Evolutionary conservation across 2,797 vertebrate genomes (phyloP).

Genomic region (Gobionotothen gibberifrons): DNA sequence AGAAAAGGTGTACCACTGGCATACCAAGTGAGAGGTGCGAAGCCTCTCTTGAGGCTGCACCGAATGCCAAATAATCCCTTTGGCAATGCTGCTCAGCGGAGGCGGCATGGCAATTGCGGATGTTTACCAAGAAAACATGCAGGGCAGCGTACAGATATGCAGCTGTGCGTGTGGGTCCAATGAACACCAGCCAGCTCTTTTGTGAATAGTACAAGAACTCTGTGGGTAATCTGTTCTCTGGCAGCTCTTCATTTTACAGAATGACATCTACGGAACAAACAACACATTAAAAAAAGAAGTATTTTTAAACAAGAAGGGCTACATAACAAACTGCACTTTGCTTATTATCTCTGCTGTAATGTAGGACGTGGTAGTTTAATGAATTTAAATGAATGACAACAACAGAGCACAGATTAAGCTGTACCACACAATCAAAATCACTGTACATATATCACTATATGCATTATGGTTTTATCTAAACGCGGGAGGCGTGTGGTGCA

Average conservation of each 20-base stretch:
- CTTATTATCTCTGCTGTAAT: slow-evolving; percentile 11
- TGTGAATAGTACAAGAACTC: slow-evolving; percentile 68
- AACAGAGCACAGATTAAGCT: slow-evolving; percentile 12
- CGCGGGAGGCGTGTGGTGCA: too few relatives aligned
- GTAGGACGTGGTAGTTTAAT: slow-evolving; percentile 18
- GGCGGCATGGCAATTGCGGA: slow-evolving; percentile 62
- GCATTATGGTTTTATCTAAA: not conserved
- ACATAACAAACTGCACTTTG: slow-evolving; percentile 19
- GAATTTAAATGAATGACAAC: slow-evolving; percentile 23
- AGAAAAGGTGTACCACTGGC: slow-evolving; percentile 54
- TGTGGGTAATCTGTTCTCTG: slow-evolving; percentile 42
- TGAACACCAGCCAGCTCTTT: slow-evolving; percentile 76
- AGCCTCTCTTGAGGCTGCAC: slow-evolving; percentile 60
- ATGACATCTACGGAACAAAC: slow-evolving; percentile 25
- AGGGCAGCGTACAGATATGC: slow-evolving; percentile 66
- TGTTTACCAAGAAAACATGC: slow-evolving; percentile 83
- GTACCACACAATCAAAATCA: not conserved
- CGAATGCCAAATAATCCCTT: slow-evolving; percentile 71
- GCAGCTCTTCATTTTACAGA: slow-evolving; percentile 24
- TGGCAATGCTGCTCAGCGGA: slow-evolving; percentile 64
- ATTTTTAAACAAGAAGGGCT: slow-evolving; percentile 31
- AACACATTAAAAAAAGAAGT: slow-evolving; percentile 15
- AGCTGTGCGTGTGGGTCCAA: slow-evolving; percentile 62
- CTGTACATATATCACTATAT: not conserved
- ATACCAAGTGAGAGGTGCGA: slow-evolving; percentile 65